These are phyloP conservation scores for Arnoldichthys spilopterus DNA, from an alignment of 2,797 vertebrate species.

Conservation along the genomic window DNA sequence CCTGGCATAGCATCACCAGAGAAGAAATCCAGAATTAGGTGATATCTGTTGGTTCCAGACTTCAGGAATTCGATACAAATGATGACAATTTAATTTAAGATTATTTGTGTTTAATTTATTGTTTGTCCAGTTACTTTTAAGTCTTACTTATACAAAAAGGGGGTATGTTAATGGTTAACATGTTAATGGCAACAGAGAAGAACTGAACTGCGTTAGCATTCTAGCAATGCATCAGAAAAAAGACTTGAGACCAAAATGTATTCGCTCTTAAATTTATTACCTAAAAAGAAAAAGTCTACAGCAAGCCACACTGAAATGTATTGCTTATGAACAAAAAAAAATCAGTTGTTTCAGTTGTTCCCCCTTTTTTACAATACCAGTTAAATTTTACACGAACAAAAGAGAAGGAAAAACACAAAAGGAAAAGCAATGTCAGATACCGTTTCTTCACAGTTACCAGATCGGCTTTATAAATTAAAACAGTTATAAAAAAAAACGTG, in stretches of 20 bases:
- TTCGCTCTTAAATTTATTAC: conserved; percentile 50
- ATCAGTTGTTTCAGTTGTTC: conserved; percentile 29
- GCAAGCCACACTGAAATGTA: conserved; percentile 56
- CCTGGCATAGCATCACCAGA: too few species aligned
- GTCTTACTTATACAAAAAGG: too few species aligned
- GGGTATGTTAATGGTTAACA: too few species aligned
- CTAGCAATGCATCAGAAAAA: background rate
- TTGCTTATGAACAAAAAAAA: conserved; percentile 45
- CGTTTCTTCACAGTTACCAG: conserved; percentile 50
- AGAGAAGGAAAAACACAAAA: conserved; percentile 2
- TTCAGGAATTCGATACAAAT: too few species aligned
- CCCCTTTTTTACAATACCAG: conserved; percentile 42
- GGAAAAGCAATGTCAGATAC: conserved; percentile 34
- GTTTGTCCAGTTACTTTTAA: too few species aligned
- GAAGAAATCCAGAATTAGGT: too few species aligned
- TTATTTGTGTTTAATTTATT: too few species aligned
- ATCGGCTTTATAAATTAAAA: conserved; percentile 51
- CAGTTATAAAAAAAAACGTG: conserved; percentile 42
- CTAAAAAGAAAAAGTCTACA: conserved; percentile 49
- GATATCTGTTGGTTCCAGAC: too few species aligned
- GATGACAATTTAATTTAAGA: too few species aligned
- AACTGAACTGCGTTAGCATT: too few species aligned
- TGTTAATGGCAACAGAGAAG: too few species aligned
- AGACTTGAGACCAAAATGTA: background rate
- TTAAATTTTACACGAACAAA: conserved; percentile 33